phyloP scores from a whole-genome alignment of 2,888 invertebrate species.

The Lepidocyrtoides sp. region DNA sequence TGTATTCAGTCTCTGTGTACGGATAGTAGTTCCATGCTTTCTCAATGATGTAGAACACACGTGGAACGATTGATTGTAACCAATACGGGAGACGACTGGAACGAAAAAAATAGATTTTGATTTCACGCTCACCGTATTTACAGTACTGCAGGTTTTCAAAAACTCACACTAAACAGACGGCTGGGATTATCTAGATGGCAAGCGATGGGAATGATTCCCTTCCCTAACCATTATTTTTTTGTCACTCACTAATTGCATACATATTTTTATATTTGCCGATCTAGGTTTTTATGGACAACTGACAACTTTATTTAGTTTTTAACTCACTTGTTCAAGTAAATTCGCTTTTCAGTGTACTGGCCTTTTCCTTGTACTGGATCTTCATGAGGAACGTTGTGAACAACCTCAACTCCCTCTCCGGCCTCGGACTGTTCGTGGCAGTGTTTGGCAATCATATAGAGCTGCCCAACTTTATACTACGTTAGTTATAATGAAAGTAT shows the following conservation, averaged over 20 bases:
- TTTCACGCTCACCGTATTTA: neutral
- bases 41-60: conserved; percentile 97
- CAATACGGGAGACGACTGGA: conserved; percentile 96
- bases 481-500: conserved; percentile 84
- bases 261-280: neutral
- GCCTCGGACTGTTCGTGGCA: conserved; percentile 96
- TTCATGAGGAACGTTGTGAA: conserved; percentile 93
- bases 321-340: conserved; percentile 94
- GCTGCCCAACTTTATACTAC: conserved; percentile 96
- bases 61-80: conserved; percentile 95
- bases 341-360: conserved; percentile 96
- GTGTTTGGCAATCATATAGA: conserved; percentile 98
- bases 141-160: no score
- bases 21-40: conserved; percentile 99
- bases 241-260: neutral
- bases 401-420: conserved; percentile 97
- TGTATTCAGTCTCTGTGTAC: conserved; percentile 87
- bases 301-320: neutral
- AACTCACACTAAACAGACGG: no score
- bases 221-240: no score
- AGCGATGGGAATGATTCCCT: no score
- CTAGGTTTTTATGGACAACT: neutral
- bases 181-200: no score
- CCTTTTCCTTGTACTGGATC: conserved; percentile 94
- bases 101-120: conserved; percentile 79